These are phyloP conservation scores for Sinonovacula constricta DNA, from an alignment of 1,140 invertebrate species.

Conservation along the genomic window DNA sequence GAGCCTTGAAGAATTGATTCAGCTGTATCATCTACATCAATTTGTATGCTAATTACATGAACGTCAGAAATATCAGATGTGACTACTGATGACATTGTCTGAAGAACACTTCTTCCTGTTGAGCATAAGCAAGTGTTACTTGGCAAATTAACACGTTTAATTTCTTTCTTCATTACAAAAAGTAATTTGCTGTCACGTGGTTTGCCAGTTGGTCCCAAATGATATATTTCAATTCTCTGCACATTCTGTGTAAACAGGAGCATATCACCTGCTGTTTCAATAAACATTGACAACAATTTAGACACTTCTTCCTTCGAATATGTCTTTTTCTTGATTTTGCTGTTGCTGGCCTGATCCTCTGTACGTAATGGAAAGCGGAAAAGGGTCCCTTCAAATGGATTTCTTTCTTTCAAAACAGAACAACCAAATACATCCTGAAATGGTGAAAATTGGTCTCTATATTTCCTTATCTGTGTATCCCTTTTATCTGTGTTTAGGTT, in stretches of 20 bases:
- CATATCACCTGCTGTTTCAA: conserved; percentile 62
- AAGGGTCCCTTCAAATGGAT: conserved; percentile 57
- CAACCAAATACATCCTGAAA: conserved; percentile 66
- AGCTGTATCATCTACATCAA: background rate
- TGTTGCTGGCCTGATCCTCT: conserved; percentile 51
- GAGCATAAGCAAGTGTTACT: background rate
- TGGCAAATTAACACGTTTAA: conserved; percentile 2
- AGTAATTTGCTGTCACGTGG: background rate
- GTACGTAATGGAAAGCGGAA: conserved; percentile 68
- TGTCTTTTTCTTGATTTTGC: conserved; percentile 64
- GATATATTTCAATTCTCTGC: conserved; percentile 64
- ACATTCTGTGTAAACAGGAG: conserved; percentile 76
- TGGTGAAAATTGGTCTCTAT: conserved; percentile 67
- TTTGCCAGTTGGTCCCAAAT: conserved; percentile 52
- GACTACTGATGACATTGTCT: background rate
- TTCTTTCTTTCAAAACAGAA: conserved; percentile 2
- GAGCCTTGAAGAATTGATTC: background rate
- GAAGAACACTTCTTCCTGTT: conserved; percentile 3
- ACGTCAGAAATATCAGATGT: background rate
- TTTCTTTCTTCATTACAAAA: background rate
- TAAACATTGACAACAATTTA: conserved; percentile 64
- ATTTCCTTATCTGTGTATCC: conserved; percentile 36
- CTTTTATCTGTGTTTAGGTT: conserved; percentile 53
- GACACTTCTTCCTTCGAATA: conserved; percentile 67
- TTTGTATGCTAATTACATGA: background rate